Evolutionary conservation across 2,888 invertebrate species (phyloP), one percentile per base, ranked within the genome.

Genomic region (Cheilosia pagana): DNA sequence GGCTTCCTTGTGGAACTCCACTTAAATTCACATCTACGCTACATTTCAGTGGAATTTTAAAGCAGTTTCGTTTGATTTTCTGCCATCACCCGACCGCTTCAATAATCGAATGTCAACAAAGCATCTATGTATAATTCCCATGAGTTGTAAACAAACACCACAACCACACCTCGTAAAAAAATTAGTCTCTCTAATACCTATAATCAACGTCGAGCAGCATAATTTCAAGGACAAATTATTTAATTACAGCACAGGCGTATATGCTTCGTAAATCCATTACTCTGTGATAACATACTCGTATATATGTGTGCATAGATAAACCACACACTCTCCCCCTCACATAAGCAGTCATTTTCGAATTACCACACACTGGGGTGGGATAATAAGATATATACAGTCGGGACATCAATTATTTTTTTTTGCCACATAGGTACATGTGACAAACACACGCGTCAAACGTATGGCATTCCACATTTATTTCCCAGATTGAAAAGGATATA

Each of bases 51-150:
- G 2, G 2, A 28, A 8, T 28, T 28, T 8, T 28, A 8, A 8
- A 28, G 28, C 28, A 8, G 8, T 8, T 28, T 2, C 28, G 3
- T 8, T 28, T 8, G 8, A 8, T 28, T 8, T 28, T 8, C 8
- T 8, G 2, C 28, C 28, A 28, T n/a, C n/a, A n/a, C n/a, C n/a
- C n/a, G n/a, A n/a, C n/a, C n/a, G 28, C 28, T 28, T 28, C 28
- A 28, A 8, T 8, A 0, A 28, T 28, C 8, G 8, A 8, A 8
- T 28, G 28, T 28, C 28, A 28, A 8, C 35, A 35, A 35, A 12
- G 35, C 35, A 35, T 35, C 12, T 88, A 88, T 88, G 88, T 89
- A 89, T 88, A 88, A 71, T 63, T 52, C 87, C 83, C 85, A 60
- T 43, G 41, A 67, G 28, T 39, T 59, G 79, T 3, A 1, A 7